phyloP scores from a whole-genome alignment of 1,140 invertebrate genomes.

The Cephus cinctus region DNA sequence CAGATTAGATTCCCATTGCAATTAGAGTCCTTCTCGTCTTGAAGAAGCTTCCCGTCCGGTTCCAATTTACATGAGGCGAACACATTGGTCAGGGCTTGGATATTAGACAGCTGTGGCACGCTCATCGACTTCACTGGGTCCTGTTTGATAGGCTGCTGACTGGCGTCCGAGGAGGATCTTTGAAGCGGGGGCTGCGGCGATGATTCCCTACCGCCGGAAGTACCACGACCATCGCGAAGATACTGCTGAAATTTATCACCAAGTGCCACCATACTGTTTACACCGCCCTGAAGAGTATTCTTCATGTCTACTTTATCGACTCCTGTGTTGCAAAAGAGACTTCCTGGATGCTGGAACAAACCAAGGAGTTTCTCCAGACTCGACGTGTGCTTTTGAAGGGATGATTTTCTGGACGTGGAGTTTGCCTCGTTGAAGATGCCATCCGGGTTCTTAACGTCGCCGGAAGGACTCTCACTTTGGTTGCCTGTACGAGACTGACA shows the following conservation, averaged over 20 bases:
- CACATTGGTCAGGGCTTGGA: conserved; percentile 20
- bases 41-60: background rate
- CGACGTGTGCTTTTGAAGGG: conserved; percentile 26
- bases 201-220: conserved; percentile 1
- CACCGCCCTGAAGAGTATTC: conserved; percentile 25
- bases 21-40: background rate
- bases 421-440: too few relatives aligned
- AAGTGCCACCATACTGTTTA: conserved; percentile 28
- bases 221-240: conserved; percentile 23
- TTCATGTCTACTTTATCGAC: conserved; percentile 17
- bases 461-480: background rate
- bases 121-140: conserved; percentile 25
- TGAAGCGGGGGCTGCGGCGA: background rate
- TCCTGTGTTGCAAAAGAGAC: conserved; percentile 23
- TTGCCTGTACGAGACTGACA: background rate
- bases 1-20: too few relatives aligned
- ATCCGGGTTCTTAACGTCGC: too few relatives aligned
- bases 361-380: conserved; percentile 32
- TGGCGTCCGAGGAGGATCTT: background rate
- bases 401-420: conserved; percentile 4
- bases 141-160: conserved; percentile 4
- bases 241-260: conserved; percentile 39
- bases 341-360: conserved; percentile 35
- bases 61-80: conserved; percentile 23
- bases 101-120: conserved; percentile 24